Conservation (phyloP, 2,113 vertebrate species). For the Excalfactoria chinensis region DNA sequence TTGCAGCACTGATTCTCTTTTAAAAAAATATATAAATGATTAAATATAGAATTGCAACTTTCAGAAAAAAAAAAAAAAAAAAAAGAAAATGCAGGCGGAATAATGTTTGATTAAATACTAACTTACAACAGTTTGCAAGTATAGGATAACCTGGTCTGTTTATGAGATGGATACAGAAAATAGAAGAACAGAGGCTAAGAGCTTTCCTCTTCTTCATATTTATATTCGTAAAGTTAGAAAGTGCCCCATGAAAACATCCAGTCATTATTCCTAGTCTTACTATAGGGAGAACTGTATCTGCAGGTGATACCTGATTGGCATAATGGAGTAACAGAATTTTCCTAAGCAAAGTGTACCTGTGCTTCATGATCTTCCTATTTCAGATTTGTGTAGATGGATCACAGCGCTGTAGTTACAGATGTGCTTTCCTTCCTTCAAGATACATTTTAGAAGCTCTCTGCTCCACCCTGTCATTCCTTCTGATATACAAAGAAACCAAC, state of each 20-base stretch:
- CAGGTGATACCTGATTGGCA: neutral
- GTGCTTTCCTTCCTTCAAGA: neutral
- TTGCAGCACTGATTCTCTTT: neutral
- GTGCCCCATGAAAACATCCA: neutral
- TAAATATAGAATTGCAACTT: neutral
- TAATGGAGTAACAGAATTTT: neutral
- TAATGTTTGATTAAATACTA: neutral
- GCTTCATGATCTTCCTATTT: neutral
- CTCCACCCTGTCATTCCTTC: neutral
- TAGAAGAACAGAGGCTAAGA: neutral
- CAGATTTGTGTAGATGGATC: neutral
- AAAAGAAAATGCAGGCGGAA: neutral
- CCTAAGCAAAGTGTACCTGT: neutral
- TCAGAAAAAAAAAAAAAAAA: neutral
- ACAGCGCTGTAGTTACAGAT: neutral
- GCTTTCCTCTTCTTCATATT: neutral
- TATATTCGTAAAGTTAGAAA: neutral
- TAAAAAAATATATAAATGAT: neutral
- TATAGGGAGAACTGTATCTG: neutral
- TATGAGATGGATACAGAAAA: neutral
- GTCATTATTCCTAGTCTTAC: neutral
- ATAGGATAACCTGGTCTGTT: neutral
- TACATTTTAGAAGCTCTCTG: neutral
- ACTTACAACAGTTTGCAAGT: neutral
- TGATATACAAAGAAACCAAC: neutral